Conservation (phyloP, 2,888 invertebrate species). For the Diarsia rubi region DNA sequence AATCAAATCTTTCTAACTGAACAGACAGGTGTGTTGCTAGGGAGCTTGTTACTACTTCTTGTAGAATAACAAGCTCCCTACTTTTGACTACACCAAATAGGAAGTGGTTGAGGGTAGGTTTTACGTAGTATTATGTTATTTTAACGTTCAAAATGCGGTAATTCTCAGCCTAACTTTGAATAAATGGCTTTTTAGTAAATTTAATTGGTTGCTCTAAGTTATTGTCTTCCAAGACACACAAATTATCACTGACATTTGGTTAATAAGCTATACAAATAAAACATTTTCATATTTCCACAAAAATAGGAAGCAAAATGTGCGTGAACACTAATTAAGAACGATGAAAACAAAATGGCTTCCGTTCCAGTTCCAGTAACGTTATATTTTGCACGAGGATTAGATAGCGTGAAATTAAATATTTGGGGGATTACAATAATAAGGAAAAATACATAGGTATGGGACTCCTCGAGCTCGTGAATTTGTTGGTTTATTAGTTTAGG, state of each 20-base stretch:
- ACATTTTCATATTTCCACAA: not conserved
- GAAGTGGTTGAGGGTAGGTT: not conserved
- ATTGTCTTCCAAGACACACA: not conserved
- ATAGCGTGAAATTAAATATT: slow-evolving; percentile 51
- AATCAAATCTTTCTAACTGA: not conserved
- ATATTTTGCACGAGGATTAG: slow-evolving; percentile 52
- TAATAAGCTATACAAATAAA: not conserved
- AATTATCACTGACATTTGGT: too few relatives aligned
- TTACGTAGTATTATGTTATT: not conserved
- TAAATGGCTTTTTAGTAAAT: not conserved
- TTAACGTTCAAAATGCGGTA: not conserved
- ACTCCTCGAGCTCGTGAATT: slow-evolving; percentile 21
- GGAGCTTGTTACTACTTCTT: not conserved
- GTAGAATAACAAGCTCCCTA: too few relatives aligned
- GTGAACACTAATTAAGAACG: slow-evolving; percentile 45
- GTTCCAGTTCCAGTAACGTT: slow-evolving; percentile 30
- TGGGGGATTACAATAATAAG: slow-evolving; percentile 50
- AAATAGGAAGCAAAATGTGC: slow-evolving; percentile 12
- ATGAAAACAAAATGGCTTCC: slow-evolving; percentile 42
- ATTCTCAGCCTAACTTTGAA: not conserved
- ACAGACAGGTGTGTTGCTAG: not conserved
- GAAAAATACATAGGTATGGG: slow-evolving; percentile 29
- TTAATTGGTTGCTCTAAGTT: not conserved
- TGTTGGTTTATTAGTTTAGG: slow-evolving; percentile 11
- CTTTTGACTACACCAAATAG: not conserved